A percentile compares a stretch with the other conserved stretches of the same genome.
phyloP scores from a whole-genome alignment of 2,888 invertebrate genomes.

The Chymomyza amoena region DNA sequence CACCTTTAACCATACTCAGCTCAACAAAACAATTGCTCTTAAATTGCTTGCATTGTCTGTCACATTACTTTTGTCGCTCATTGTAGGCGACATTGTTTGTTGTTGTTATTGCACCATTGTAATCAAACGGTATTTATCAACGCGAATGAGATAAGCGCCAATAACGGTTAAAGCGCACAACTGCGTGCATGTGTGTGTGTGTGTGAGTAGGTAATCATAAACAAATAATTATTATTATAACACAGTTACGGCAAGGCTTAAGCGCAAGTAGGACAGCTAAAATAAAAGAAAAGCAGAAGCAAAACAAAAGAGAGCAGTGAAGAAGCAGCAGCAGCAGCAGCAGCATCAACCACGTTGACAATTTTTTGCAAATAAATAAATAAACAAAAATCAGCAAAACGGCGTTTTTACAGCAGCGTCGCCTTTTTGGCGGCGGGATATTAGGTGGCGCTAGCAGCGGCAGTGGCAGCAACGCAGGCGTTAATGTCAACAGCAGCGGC shows the following conservation, averaged over 20 bases:
- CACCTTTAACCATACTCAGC: too few species aligned
- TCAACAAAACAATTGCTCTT: too few species aligned
- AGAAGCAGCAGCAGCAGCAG: conserved; percentile 7
- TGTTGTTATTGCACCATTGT: neutral
- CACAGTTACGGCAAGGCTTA: conserved; percentile 5
- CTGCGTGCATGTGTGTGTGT: neutral
- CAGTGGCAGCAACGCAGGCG: conserved; percentile 4
- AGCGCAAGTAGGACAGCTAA: neutral
- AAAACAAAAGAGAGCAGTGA: neutral
- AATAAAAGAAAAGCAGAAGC: neutral
- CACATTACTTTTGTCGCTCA: neutral
- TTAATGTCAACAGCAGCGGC: conserved; percentile 15
- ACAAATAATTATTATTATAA: conserved; percentile 22
- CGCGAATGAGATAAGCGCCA: conserved; percentile 7
- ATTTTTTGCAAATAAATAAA: conserved; percentile 24
- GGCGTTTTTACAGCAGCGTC: conserved; percentile 70
- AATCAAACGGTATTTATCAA: conserved; percentile 20
- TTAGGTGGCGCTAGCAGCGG: conserved; percentile 26
- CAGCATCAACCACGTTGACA: conserved; percentile 2
- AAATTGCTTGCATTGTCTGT: too few species aligned
- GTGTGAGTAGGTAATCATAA: conserved; percentile 13
- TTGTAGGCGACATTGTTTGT: neutral
- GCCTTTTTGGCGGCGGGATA: conserved; percentile 60
- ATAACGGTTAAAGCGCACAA: conserved; percentile 2
- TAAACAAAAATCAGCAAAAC: conserved; percentile 45